Percentiles rank a stretch among this genome's conserved stretches.
phyloP scores from a whole-genome alignment of 2,113 vertebrate genomes.

The Tautogolabrus adspersus region DNA sequence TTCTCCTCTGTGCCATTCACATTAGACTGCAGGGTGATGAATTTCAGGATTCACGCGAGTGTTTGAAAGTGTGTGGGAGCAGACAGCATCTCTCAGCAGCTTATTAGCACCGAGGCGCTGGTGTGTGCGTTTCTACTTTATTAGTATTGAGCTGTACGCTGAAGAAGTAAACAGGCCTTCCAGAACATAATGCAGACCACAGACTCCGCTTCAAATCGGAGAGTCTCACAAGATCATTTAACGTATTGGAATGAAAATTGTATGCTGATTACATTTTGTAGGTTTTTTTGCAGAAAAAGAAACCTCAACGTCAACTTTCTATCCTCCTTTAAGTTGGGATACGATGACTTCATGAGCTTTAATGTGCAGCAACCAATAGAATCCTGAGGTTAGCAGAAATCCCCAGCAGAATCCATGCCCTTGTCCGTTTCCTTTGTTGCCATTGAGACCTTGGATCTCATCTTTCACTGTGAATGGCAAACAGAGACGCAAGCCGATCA shows the following conservation, averaged over 20 bases:
- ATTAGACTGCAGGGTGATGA: slow-evolving; percentile 10
- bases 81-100: slow-evolving; percentile 48
- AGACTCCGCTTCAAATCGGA: slow-evolving; percentile 15
- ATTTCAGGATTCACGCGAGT: neutral
- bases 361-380: neutral
- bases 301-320: no score
- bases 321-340: no score
- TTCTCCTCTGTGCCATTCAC: neutral
- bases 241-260: slow-evolving; percentile 3
- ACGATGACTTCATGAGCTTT: no score
- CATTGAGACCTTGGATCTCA: slow-evolving; percentile 36
- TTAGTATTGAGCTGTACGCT: slow-evolving; percentile 60
- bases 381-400: neutral
- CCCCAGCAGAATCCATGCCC: slow-evolving; percentile 9
- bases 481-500: slow-evolving; percentile 34
- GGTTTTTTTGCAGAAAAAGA: no score
- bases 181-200: slow-evolving; percentile 33
- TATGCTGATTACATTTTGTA: no score
- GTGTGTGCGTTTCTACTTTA: slow-evolving; percentile 46
- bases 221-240: slow-evolving; percentile 16
- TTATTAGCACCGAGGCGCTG: slow-evolving; percentile 52
- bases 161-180: slow-evolving; percentile 46
- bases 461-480: slow-evolving; percentile 54
- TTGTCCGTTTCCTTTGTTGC: slow-evolving; percentile 20
- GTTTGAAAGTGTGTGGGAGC: slow-evolving; percentile 35